Evolutionary conservation across 2,888 invertebrate species (phyloP), one percentile per base, ranked within the genome.

Genomic region (Calliopum simillimum): DNA sequence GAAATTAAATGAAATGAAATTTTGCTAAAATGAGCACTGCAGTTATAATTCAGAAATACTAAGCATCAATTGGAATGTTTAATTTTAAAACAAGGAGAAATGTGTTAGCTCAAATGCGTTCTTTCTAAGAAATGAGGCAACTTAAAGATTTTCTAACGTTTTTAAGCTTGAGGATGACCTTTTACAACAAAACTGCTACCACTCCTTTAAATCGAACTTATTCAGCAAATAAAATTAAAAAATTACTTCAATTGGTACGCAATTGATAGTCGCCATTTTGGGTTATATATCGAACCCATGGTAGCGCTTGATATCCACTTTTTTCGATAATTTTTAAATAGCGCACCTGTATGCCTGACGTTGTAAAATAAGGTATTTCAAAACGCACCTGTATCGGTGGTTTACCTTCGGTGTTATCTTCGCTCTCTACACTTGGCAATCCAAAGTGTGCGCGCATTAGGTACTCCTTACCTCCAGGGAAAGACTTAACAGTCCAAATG

Each of bases 211-310:
- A 33, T 33, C 8, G 5, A 5, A 4, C 33, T 33, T 8, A 33
- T 8, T 33, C 33, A 33, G 33, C 33, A 33, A 33, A 33, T 8
- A 33, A 33, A 33, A 33, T 33, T 33, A 33, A 33, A 33, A 2
- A 33, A 8, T 8, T 4, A 8, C n/a, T 55, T 88, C 88, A 96
- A 87, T 95, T 96, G 76, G 97, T 99, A 86, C 99, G 91, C 76
- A 99, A 88, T 84, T 99, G 98, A 85, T 99, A 99, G 86, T 99
- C 99, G 65, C 99, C 99, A 85, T 99, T 99, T 85, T 99, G 98
- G 51, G 99, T 99, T 76, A 99, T 99, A 85, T 99, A 99, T n/a
- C 99, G 89, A 5, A 99, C 99, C 99, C 99, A 99, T 0, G 99
- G 99, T 74, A 99, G 85, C 0, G 99, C 99, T 87, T 99, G 99